Base-by-base conservation (phyloP, 92 coral and sea anemone species). In the Galaxea fascicularis region DNA sequence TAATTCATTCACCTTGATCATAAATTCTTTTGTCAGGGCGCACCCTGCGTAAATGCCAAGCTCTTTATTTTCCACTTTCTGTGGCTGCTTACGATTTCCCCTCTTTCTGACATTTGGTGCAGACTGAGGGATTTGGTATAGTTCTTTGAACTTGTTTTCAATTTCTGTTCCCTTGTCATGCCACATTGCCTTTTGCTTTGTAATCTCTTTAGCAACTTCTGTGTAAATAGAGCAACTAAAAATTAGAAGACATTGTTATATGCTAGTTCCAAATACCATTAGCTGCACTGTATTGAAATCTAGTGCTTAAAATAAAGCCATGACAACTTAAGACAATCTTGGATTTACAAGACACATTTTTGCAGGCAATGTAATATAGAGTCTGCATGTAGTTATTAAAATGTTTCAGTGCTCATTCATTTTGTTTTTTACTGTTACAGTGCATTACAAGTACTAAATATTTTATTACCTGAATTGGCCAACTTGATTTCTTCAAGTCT, bases 1-100 rank as follows among this genome's bases (percentile, higher is more conserved):
- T 56, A 20, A 56, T 56, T 56, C n/a, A 51, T 54, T 69, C 76
- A 82, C 85, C 85, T 80, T 80, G 74, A 66, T 46, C 85, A 80
- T 30, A 67, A 80, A 80, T 51, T 80, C 51, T 58, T 46, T 80
- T 10, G 85, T 80, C 17, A 80, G 74, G n/a, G n/a, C n/a, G 41
- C 25, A 11, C 1, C 65, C 77, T 67, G 85, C 77, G 51, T 65
- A 80, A 4, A 20, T 28, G 65, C 85, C 67, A n/a, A 80, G 85
- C 65, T 80, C 64, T 65, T 80, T 52, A 65, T 41, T 79, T 45
- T 24, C 84, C 44, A 49, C 63, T 17, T 20, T 65, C 62, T 29
- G 39, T 17, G 17, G 59, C 25, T 4, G 71, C 84, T 79, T 79
- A 14, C 6, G 65, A 30, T 0, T 41, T 16, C 30, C 24, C 51